A percentile compares a stretch with the other conserved stretches of the same genome.
Evolutionary conservation across 2,113 vertebrate species (phyloP).

Genomic region (Thunnus thynnus): DNA sequence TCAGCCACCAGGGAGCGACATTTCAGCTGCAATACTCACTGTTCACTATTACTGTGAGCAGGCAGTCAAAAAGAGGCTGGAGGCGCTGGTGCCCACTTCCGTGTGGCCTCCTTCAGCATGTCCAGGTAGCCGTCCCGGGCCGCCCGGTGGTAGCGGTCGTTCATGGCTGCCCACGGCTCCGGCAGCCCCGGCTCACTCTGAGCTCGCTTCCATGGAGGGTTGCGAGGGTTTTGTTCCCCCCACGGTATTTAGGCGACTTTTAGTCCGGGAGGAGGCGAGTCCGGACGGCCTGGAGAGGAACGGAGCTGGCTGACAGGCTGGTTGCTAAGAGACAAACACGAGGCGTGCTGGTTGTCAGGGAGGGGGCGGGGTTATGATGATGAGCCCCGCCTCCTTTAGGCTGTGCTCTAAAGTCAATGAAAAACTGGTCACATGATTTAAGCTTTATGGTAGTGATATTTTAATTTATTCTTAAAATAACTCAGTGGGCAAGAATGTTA

Average conservation of each 20-base stretch:
- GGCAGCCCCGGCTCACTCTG: conserved; percentile 31
- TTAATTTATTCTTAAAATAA: too few species aligned
- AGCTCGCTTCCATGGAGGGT: conserved; percentile 37
- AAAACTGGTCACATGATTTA: too few species aligned
- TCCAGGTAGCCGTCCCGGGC: conserved; percentile 94
- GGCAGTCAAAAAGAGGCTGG: conserved; percentile 96
- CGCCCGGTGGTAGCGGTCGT: conserved; percentile 93
- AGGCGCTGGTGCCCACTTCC: conserved; percentile 94
- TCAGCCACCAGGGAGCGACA: conserved; percentile 47
- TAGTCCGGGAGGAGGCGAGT: neutral
- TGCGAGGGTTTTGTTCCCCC: conserved; percentile 8
- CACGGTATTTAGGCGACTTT: conserved; percentile 23
- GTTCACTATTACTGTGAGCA: conserved; percentile 97
- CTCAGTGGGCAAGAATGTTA: too few species aligned
- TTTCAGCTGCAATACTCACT: conserved; percentile 81
- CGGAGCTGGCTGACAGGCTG: conserved; percentile 14
- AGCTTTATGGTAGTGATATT: too few species aligned
- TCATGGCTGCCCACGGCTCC: conserved; percentile 83
- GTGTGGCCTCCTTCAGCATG: conserved; percentile 91
- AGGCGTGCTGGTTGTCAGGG: conserved; percentile 64
- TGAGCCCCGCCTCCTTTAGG: conserved; percentile 12
- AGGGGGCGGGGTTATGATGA: conserved; percentile 40
- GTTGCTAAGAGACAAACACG: conserved; percentile 82
- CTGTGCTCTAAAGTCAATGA: too few species aligned
- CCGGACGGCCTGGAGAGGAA: conserved; percentile 14